Base-by-base conservation (phyloP, 2,888 invertebrate species). In the Pollenia amentaria region DNA sequence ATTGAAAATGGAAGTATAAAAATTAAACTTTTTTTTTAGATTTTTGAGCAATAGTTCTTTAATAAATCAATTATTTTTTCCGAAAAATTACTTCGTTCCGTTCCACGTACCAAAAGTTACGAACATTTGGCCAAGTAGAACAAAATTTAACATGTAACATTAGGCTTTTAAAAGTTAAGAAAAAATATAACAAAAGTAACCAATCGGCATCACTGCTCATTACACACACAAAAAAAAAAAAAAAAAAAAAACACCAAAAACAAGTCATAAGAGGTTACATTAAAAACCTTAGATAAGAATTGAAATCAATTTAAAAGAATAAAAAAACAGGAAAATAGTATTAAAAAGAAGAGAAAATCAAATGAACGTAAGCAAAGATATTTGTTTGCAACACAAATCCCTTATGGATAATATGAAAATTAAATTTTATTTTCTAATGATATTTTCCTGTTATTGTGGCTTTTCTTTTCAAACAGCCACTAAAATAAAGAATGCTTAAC, bases 331-430 rank as follows among this genome's bases (percentile, higher is more conserved):
- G 21, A 21, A 44, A 14, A 9, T 8, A 57, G n/a, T 29, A 29
- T 29, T n/a, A 21, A 65, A 14, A 9, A 0, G 10, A n/a, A 64
- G 38, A 44, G 21, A 51, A 60, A 53, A 29, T 44, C 21, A 62
- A 53, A 70, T 79, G 70, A 79, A 48, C 67, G 57, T 57, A 67
- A 46, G 12, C 38, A 65, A 29, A 18, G 42, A 65, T 62, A 44
- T 44, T 29, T 42, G 44, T 21, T 69, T 38, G 53, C 44, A 76
- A 14, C 38, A 29, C 46, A 72, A 77, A 77, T 77, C 77, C 72
- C 83, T 70, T 72, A 64, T 72, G 70, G 64, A 77, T 83, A 38
- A 83, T 57, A 83, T 70, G 57, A 83, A 79, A 83, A 83, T 77
- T 72, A 72, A 55, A 46, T 83, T 83, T 77, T 55, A 53, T 83